Evolutionary conservation across 2,113 vertebrate genomes (phyloP).

Genomic region (Psittacus erithacus): DNA sequence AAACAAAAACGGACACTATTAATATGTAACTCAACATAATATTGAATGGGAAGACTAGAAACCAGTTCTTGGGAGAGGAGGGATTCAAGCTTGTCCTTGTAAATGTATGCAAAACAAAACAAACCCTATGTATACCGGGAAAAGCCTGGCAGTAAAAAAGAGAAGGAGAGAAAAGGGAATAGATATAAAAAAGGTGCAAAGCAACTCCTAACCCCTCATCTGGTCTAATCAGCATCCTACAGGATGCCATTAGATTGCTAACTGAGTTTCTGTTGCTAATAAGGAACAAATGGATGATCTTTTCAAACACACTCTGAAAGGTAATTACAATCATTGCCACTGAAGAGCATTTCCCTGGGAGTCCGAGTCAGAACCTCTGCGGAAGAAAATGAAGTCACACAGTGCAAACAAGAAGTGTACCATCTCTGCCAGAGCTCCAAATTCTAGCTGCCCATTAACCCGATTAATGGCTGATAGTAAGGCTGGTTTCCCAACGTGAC

Average conservation of each 20-base stretch:
- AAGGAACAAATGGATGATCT: background rate
- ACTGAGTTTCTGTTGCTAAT: background rate
- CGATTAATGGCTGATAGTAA: background rate
- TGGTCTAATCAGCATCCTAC: background rate
- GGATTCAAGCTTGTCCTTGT: background rate
- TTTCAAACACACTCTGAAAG: background rate
- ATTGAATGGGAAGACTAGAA: background rate
- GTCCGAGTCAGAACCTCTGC: background rate
- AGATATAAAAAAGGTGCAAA: background rate
- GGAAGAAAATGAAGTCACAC: background rate
- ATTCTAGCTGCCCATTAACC: slow-evolving; percentile 1
- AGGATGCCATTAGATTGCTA: background rate
- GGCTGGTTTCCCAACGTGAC: background rate
- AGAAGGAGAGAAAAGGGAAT: background rate
- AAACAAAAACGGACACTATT: background rate
- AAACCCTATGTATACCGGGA: background rate
- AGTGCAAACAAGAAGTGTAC: background rate
- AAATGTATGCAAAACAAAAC: background rate
- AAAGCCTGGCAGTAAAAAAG: background rate
- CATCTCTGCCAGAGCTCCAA: background rate
- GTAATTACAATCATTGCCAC: background rate
- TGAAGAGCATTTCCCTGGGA: background rate
- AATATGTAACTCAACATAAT: background rate
- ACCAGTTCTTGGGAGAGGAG: background rate
- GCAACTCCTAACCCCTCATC: background rate